These are phyloP conservation scores for Bombus difficillimus DNA, from an alignment of 1,140 invertebrate genomes.

Conservation along the genomic window DNA sequence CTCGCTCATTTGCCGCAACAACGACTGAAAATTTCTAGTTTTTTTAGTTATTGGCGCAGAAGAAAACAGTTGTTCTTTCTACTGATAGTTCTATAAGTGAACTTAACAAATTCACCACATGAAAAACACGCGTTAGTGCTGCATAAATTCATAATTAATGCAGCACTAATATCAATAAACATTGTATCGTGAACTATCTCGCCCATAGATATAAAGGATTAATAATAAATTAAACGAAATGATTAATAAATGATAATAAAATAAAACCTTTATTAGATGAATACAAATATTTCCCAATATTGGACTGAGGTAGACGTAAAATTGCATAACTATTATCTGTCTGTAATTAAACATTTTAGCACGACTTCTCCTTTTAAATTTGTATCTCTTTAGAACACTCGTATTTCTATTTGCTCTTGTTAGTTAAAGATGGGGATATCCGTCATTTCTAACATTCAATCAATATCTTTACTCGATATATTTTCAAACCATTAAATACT, in stretches of 20 bases:
- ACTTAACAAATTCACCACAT: no score
- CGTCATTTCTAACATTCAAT: background rate
- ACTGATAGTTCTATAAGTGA: no score
- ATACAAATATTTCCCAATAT: no score
- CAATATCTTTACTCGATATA: background rate
- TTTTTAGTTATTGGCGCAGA: no score
- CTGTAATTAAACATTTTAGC: background rate
- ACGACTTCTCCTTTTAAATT: background rate
- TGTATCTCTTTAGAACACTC: background rate
- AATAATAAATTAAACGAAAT: background rate
- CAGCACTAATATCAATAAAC: no score
- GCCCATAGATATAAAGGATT: no score
- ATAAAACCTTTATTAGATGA: background rate
- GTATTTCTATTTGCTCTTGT: background rate
- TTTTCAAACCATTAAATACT: background rate
- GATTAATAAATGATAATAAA: background rate
- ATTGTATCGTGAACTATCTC: no score
- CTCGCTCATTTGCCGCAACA: no score
- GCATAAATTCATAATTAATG: no score
- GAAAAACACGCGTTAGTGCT: no score
- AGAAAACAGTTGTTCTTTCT: no score
- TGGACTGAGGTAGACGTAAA: background rate
- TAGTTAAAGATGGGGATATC: background rate
- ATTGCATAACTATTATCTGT: background rate
- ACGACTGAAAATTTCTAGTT: no score